Evolutionary conservation across 2,113 vertebrate species (phyloP).

Genomic region (Prochilodus magdalenae): DNA sequence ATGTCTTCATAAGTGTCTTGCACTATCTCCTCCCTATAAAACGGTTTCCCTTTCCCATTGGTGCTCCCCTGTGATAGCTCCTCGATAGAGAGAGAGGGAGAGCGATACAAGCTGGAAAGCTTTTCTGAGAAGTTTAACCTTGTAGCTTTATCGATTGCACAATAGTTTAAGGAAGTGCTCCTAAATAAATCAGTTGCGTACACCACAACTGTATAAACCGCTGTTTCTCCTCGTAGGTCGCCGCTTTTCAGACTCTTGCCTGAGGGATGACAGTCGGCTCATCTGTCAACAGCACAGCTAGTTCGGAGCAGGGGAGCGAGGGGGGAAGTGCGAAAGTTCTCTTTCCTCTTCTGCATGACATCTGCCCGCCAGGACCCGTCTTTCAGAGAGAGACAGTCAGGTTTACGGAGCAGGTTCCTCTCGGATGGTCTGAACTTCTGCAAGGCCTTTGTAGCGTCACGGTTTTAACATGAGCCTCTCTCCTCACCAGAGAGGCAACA

Average conservation of each 20-base stretch:
- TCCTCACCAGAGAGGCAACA: conserved; percentile 86
- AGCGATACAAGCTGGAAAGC: too few species aligned
- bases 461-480: conserved; percentile 91
- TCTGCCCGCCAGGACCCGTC: conserved; percentile 62
- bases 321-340: conserved; percentile 59
- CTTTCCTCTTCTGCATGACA: conserved; percentile 67
- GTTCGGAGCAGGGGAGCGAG: conserved; percentile 64
- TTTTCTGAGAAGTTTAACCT: too few species aligned
- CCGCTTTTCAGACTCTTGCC: conserved; percentile 63
- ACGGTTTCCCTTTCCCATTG: too few species aligned
- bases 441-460: conserved; percentile 36
- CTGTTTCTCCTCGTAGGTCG: conserved; percentile 23
- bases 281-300: conserved; percentile 57
- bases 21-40: not conserved
- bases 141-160: too few species aligned
- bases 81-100: not conserved
- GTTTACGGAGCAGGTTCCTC: conserved; percentile 25
- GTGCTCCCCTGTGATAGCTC: not conserved
- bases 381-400: conserved; percentile 30
- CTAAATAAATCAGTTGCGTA: not conserved
- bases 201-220: not conserved
- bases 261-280: conserved; percentile 66
- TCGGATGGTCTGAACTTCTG: conserved; percentile 36
- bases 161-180: too few species aligned
- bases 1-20: too few species aligned